Percentiles rank a stretch among this genome's conserved stretches.
Conservation (phyloP, 1,140 invertebrate species). For the Coenobita brevimanus region DNA sequence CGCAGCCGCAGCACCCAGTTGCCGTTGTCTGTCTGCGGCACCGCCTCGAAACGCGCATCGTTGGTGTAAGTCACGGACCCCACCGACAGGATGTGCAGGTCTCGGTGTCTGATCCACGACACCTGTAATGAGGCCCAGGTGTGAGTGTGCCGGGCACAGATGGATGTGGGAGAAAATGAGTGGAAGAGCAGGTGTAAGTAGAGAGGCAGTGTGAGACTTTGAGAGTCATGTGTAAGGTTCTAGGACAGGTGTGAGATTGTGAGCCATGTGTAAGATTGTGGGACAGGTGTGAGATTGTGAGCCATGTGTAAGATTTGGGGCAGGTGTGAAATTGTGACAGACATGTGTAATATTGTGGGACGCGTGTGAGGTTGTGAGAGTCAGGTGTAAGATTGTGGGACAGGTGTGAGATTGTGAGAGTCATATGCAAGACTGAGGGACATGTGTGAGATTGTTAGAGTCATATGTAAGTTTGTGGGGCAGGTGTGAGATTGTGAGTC, state of each 20-base stretch:
- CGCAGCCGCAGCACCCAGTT: conserved; percentile 70
- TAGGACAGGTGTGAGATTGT: background rate
- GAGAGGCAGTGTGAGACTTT: too few relatives aligned
- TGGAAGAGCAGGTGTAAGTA: background rate
- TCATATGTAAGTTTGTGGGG: background rate
- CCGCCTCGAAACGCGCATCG: conserved; percentile 71
- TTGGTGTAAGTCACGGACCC: conserved; percentile 71
- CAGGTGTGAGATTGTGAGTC: background rate
- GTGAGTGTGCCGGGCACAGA: too few relatives aligned
- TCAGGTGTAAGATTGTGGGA: too few relatives aligned
- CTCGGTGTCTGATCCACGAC: conserved; percentile 70
- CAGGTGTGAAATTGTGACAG: too few relatives aligned
- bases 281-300: too few relatives aligned
- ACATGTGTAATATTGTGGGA: too few relatives aligned
- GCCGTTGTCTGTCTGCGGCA: conserved; percentile 53
- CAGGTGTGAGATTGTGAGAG: too few relatives aligned
- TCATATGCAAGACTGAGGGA: background rate
- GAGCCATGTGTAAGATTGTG: too few relatives aligned
- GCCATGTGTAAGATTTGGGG: too few relatives aligned
- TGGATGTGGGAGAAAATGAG: background rate
- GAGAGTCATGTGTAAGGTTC: background rate
- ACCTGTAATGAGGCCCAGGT: too few relatives aligned
- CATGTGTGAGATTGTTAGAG: too few relatives aligned
- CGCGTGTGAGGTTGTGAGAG: too few relatives aligned
- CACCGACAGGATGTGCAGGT: conserved; percentile 72